Conservation (phyloP, 1,140 invertebrate genomes). For the Leptoteleia sp. region DNA sequence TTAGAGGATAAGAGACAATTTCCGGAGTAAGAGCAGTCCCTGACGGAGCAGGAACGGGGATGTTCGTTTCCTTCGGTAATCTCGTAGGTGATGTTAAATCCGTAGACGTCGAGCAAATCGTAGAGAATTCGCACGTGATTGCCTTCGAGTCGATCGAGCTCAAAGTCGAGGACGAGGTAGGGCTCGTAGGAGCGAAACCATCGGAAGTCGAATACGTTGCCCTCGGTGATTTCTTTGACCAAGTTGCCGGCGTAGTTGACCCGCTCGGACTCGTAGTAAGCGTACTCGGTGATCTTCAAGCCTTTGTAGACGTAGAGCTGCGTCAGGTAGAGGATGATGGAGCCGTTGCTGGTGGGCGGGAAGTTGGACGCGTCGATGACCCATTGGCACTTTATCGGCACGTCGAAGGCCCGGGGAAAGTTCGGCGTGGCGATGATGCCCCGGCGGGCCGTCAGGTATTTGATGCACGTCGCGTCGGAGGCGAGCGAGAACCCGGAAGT, state of each 20-base stretch:
- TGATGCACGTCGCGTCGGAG: slow-evolving; percentile 82
- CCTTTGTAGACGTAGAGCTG: slow-evolving; percentile 92
- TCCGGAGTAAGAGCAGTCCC: slow-evolving; percentile 90
- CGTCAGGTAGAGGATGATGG: slow-evolving; percentile 92
- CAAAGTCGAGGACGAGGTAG: slow-evolving; percentile 90
- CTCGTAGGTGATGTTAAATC: slow-evolving; percentile 96
- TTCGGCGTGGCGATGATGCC: slow-evolving; percentile 90
- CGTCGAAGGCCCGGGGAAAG: slow-evolving; percentile 89
- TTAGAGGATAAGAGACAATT: slow-evolving; percentile 88
- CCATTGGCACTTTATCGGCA: slow-evolving; percentile 92
- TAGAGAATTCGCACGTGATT: slow-evolving; percentile 91
- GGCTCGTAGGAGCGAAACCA: slow-evolving; percentile 87
- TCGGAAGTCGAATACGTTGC: slow-evolving; percentile 86
- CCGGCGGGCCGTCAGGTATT: slow-evolving; percentile 82
- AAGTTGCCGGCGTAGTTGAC: slow-evolving; percentile 84
- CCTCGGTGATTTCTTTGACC: slow-evolving; percentile 85
- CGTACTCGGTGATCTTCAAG: slow-evolving; percentile 90
- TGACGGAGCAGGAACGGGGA: slow-evolving; percentile 86
- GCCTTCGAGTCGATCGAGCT: slow-evolving; percentile 87
- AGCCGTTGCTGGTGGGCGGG: slow-evolving; percentile 76
- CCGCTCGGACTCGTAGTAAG: slow-evolving; percentile 86
- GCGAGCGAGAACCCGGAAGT: slow-evolving; percentile 52
- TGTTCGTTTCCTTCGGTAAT: slow-evolving; percentile 83
- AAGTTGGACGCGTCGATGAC: slow-evolving; percentile 88
- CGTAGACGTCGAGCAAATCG: slow-evolving; percentile 91